Evolutionary conservation across 2,888 invertebrate genomes (phyloP).

Genomic region (Disparrhopalites patrizii): DNA sequence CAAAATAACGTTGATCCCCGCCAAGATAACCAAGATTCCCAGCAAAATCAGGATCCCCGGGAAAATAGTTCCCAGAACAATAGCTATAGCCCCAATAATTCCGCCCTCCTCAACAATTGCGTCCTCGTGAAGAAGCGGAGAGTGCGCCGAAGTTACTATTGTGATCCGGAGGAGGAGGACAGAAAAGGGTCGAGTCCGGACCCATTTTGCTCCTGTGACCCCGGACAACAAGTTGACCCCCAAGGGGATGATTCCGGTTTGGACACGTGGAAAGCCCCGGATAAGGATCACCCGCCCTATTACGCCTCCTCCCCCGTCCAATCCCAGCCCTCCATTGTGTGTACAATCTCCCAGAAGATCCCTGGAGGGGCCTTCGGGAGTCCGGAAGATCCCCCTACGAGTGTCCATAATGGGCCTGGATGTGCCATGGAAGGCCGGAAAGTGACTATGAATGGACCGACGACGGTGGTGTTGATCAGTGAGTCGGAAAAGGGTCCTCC

Average conservation of each 20-base stretch:
- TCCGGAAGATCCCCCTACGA: neutral
- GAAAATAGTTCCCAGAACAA: neutral
- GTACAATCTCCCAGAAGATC: slow-evolving; percentile 48
- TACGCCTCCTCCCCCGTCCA: neutral
- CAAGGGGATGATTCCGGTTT: slow-evolving; percentile 45
- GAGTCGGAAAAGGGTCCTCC: neutral
- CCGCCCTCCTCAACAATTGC: neutral
- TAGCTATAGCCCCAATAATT: neutral
- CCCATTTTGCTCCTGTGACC: neutral
- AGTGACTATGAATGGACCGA: slow-evolving; percentile 38
- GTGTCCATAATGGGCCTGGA: slow-evolving; percentile 9
- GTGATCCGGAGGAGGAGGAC: slow-evolving; percentile 11
- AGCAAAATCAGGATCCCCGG: no score
- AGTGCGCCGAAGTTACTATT: slow-evolving; percentile 3
- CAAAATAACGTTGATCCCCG: no score
- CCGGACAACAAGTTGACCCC: slow-evolving; percentile 16
- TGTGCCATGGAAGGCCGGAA: slow-evolving; percentile 16
- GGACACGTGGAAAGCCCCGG: slow-evolving; percentile 47
- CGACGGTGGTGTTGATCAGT: slow-evolving; percentile 47
- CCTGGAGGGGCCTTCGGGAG: slow-evolving; percentile 26
- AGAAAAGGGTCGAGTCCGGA: neutral
- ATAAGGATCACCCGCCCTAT: no score
- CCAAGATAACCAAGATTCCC: no score
- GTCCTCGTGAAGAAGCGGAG: neutral
- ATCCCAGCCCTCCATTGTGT: slow-evolving; percentile 37